phyloP scores from a whole-genome alignment of 2,113 vertebrate species.

The Tachycineta bicolor region DNA sequence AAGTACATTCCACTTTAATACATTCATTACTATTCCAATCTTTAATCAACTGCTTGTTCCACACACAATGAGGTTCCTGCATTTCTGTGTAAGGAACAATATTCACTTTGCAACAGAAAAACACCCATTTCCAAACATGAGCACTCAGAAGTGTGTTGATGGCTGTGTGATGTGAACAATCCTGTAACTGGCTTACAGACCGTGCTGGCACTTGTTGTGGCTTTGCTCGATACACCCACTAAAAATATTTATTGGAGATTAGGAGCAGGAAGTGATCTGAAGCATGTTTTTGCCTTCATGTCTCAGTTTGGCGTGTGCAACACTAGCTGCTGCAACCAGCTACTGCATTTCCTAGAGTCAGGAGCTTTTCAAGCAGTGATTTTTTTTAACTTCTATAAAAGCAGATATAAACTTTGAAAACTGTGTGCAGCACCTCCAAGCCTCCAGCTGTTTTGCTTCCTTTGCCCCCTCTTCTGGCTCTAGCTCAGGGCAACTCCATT shows the following conservation, averaged over 20 bases:
- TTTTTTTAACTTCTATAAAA: not conserved
- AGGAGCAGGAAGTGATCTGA: not conserved
- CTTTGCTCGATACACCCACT: not conserved
- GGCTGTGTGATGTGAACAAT: not conserved
- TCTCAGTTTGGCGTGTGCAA: not conserved
- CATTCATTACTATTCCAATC: slow-evolving; percentile 45
- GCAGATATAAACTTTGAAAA: not conserved
- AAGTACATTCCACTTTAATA: slow-evolving; percentile 46
- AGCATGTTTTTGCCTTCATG: not conserved
- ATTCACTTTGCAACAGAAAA: not conserved
- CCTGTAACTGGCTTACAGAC: not conserved
- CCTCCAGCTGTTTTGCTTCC: not conserved
- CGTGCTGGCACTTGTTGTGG: not conserved
- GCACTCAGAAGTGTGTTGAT: not conserved
- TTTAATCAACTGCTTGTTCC: slow-evolving; percentile 47
- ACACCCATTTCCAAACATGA: not conserved
- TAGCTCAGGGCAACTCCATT: not conserved
- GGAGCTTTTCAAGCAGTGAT: not conserved
- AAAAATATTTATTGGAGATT: not conserved
- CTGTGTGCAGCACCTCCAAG: not conserved
- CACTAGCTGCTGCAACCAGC: not conserved
- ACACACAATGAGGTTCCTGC: not conserved
- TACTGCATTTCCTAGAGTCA: not conserved
- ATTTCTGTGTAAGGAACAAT: not conserved
- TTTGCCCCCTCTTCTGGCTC: not conserved